A percentile compares a stretch with the other conserved stretches of the same genome.
Conservation (phyloP, 1,140 invertebrate species). For the Drosophila busckii region DNA sequence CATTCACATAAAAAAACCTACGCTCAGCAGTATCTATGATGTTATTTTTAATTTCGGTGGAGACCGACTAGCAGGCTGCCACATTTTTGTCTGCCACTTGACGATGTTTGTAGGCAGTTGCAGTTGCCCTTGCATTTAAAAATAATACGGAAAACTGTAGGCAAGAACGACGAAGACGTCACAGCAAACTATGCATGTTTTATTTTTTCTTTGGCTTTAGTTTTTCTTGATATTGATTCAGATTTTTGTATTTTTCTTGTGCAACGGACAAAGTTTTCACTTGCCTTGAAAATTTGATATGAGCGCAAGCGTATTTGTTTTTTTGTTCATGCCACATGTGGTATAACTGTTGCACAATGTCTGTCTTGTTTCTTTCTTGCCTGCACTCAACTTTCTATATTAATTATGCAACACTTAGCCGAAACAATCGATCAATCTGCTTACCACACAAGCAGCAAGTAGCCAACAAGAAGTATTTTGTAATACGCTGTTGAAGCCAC, state of each 20-base stretch:
- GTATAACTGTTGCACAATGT: slow-evolving; percentile 29
- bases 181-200: too few species aligned
- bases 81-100: slow-evolving; percentile 27
- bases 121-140: slow-evolving; percentile 71
- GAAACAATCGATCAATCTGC: slow-evolving; percentile 65
- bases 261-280: slow-evolving; percentile 31
- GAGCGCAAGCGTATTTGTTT: slow-evolving; percentile 23
- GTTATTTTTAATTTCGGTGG: too few species aligned
- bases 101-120: slow-evolving; percentile 58
- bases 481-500: slow-evolving; percentile 61
- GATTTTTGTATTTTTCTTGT: slow-evolving; percentile 31
- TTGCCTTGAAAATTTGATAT: slow-evolving; percentile 57
- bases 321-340: slow-evolving; percentile 30
- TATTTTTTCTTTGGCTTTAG: too few species aligned
- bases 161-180: too few species aligned
- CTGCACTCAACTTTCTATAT: slow-evolving; percentile 43
- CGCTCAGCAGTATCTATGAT: too few species aligned
- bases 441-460: slow-evolving; percentile 39
- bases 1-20: too few species aligned
- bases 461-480: slow-evolving; percentile 43
- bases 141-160: slow-evolving; percentile 57
- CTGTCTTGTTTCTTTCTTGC: slow-evolving; percentile 7
- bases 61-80: too few species aligned
- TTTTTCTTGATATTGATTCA: slow-evolving; percentile 54
- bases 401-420: slow-evolving; percentile 62